Base-by-base conservation (phyloP, 2,888 invertebrate species). In the Zootermopsis nevadensis region DNA sequence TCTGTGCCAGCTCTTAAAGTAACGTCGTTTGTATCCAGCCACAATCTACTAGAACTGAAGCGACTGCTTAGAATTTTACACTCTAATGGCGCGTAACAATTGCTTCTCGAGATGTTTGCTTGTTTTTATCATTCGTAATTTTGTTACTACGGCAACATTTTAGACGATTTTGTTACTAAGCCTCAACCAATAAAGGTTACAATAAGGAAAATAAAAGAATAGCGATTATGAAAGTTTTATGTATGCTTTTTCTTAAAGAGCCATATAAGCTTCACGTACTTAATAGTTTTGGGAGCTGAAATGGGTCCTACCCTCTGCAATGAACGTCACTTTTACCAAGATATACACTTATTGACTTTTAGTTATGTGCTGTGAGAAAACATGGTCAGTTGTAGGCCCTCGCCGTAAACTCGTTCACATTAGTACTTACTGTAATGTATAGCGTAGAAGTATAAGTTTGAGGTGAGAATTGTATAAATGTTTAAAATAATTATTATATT, bases 311-410 rank as follows among this genome's bases (percentile, higher is more conserved):
- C 67, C 33, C 69, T 48, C 10, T 42, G 81, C 81, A 66, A 48
- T 81, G 81, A 81, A 81, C 27, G 81, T 81, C 81, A 72, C 42
- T 38, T 31, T 48, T 24, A 48, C 24, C 38, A 72, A 72, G 81
- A 81, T 81, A 81, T 72, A 81, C 35, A 81, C 81, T 81, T 81
- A 81, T 81, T 81, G 81, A 72, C 80, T 81, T 42, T 81, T 81
- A 81, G 81, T 72, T 81, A 81, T 81, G 81, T 72, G 42, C 81
- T 42, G 48, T 48, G 81, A 48, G 48, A 48, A 72, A 69, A 33
- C 69, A 33, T 33, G 6, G 19, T 69, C 33, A 69, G n/a, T 60
- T 60, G n/a, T 27, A 60, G 7, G 60, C n/a, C 15, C 27, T 60
- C 60, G 27, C 60, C 8, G 60, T 27, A 60, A 60, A 27, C 60